phyloP scores from a whole-genome alignment of 2,888 invertebrate species.

The Dicranocentrus wangi region DNA sequence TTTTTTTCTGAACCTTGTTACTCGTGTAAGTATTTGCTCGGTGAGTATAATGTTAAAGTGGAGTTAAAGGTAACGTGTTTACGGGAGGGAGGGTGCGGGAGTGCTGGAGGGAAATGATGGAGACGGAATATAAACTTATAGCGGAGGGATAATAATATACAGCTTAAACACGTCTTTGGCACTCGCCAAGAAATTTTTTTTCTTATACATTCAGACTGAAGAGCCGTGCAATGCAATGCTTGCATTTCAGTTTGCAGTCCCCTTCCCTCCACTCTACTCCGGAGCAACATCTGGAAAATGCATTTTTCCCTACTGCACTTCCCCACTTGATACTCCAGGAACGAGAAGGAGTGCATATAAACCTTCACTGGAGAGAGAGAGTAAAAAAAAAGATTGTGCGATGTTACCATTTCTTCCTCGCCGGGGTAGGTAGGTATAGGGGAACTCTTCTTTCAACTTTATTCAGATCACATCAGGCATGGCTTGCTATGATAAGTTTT shows the following conservation, averaged over 20 bases:
- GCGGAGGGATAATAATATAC: slow-evolving; percentile 35
- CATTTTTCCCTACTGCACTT: slow-evolving; percentile 36
- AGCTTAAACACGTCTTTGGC: background rate
- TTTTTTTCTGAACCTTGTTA: background rate
- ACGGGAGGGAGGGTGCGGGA: slow-evolving; percentile 42
- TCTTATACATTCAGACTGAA: slow-evolving; percentile 31
- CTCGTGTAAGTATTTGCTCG: background rate
- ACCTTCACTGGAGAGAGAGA: background rate
- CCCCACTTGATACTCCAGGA: slow-evolving; percentile 31
- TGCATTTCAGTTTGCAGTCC: slow-evolving; percentile 55
- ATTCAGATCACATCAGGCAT: slow-evolving; percentile 64
- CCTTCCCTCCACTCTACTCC: slow-evolving; percentile 8
- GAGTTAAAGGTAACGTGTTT: slow-evolving; percentile 5
- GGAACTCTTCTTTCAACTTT: slow-evolving; percentile 31
- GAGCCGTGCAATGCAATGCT: slow-evolving; percentile 43
- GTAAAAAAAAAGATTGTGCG: background rate
- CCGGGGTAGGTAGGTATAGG: no score
- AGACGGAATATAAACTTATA: slow-evolving; percentile 40
- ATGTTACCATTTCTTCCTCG: slow-evolving; percentile 21
- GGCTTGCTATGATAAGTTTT: slow-evolving; percentile 51
- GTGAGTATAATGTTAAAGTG: background rate
- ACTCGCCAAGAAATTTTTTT: slow-evolving; percentile 28
- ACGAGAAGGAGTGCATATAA: background rate
- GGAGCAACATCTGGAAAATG: slow-evolving; percentile 53
- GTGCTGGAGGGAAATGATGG: slow-evolving; percentile 58